Evolutionary conservation across 2,888 invertebrate species (phyloP).

Genomic region (Papilio demoleus): DNA sequence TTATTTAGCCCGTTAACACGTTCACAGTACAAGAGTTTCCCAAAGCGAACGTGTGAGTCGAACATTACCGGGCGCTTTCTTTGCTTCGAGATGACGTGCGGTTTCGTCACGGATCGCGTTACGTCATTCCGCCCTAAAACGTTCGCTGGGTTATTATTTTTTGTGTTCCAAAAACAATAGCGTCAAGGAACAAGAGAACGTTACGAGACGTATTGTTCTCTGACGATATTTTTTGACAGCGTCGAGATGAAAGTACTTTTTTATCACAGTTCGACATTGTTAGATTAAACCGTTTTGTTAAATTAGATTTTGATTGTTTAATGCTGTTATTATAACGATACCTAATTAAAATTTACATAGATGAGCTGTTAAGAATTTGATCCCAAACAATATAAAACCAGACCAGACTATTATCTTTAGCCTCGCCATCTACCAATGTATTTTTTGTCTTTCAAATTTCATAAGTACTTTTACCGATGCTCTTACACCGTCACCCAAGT

Average conservation of each 20-base stretch:
- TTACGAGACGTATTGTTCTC: conserved; percentile 25
- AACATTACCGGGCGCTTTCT: conserved; percentile 26
- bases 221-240: conserved; percentile 27
- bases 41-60: conserved; percentile 13
- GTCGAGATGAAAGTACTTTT: conserved; percentile 29
- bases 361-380: no score
- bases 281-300: conserved; percentile 2
- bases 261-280: conserved; percentile 21
- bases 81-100: conserved; percentile 18
- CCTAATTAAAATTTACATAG: neutral
- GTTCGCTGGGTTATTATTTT: conserved; percentile 25
- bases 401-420: no score
- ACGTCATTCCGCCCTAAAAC: conserved; percentile 14
- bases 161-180: conserved; percentile 30
- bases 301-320: conserved; percentile 8
- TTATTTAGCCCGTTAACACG: conserved; percentile 19
- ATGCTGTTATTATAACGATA: neutral
- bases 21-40: conserved; percentile 12
- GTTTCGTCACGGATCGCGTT: conserved; percentile 13
- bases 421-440: no score
- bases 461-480: no score
- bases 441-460: no score
- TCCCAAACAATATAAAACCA: no score
- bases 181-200: conserved; percentile 27
- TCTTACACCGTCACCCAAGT: no score